Evolutionary conservation across 2,113 vertebrate species (phyloP).

Genomic region (Charina bottae): DNA sequence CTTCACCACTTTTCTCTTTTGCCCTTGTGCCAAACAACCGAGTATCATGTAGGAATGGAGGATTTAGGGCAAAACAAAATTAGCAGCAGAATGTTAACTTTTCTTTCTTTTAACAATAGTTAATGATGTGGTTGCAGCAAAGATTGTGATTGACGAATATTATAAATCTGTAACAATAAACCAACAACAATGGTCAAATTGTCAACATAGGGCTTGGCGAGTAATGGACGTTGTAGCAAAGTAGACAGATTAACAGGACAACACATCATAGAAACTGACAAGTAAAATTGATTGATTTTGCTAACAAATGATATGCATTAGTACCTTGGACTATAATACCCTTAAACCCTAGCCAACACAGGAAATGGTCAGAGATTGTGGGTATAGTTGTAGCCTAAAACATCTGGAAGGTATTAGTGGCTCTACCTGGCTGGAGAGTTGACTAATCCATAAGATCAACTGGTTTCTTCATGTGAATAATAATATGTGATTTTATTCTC

Average conservation of each 20-base stretch:
- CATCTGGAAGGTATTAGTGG: not conserved
- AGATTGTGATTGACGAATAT: not conserved
- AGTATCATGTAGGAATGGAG: too few relatives aligned
- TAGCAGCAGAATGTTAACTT: not conserved
- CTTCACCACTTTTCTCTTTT: too few relatives aligned
- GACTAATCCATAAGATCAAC: too few relatives aligned
- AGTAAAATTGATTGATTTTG: not conserved
- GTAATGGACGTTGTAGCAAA: not conserved
- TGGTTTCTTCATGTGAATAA: not conserved
- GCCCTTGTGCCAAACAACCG: too few relatives aligned
- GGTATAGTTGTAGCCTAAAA: not conserved
- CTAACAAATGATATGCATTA: not conserved
- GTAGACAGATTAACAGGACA: not conserved
- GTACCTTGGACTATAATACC: not conserved
- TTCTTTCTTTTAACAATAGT: not conserved
- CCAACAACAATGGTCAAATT: not conserved
- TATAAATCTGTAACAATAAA: not conserved
- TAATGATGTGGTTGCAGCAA: not conserved
- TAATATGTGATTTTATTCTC: too few relatives aligned
- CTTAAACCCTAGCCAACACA: not conserved
- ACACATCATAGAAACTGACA: not conserved
- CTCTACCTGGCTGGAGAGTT: not conserved
- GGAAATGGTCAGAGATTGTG: not conserved
- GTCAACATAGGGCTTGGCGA: not conserved
- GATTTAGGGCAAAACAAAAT: not conserved